These are phyloP conservation scores for Pseudorhombus dupliciocellatus DNA, from an alignment of 2,113 vertebrate genomes.

Conservation along the genomic window DNA sequence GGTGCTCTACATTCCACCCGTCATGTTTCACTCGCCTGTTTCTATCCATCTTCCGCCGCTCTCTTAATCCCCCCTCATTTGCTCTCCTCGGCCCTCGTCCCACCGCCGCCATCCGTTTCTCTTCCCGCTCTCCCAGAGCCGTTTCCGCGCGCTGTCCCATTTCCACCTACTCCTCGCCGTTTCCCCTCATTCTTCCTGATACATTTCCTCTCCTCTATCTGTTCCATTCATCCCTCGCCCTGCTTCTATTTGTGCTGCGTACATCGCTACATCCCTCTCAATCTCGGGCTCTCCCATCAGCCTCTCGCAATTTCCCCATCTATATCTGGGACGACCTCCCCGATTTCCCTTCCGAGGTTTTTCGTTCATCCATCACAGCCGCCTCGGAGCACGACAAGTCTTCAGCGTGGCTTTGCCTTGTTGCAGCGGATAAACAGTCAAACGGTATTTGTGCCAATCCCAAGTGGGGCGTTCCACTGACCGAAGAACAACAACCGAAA, in stretches of 20 bases:
- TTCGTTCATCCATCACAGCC: conserved; percentile 16
- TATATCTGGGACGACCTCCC: conserved; percentile 51
- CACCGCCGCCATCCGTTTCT: conserved; percentile 39
- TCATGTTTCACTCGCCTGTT: conserved; percentile 76
- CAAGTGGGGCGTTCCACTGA: too few relatives aligned
- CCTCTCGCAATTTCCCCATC: conserved; percentile 38
- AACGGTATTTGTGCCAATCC: not conserved
- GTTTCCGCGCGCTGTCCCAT: conserved; percentile 64
- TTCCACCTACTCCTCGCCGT: conserved; percentile 67
- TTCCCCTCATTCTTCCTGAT: conserved; percentile 69
- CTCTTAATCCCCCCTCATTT: conserved; percentile 81
- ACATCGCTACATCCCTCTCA: conserved; percentile 35
- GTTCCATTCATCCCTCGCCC: conserved; percentile 60
- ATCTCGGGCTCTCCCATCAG: conserved; percentile 23
- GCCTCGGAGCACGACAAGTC: not conserved
- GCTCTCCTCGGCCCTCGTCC: conserved; percentile 63
- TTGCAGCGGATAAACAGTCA: not conserved
- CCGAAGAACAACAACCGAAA: too few relatives aligned
- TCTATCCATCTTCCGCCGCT: conserved; percentile 80
- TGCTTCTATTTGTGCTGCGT: conserved; percentile 35
- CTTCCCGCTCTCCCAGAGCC: conserved; percentile 49
- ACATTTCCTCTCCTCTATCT: conserved; percentile 59
- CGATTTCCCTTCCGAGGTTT: conserved; percentile 12
- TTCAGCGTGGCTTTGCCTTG: not conserved
- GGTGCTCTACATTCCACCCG: conserved; percentile 71